Evolutionary conservation across 2,113 vertebrate genomes (phyloP).

Genomic region (Dasypus novemcinctus): DNA sequence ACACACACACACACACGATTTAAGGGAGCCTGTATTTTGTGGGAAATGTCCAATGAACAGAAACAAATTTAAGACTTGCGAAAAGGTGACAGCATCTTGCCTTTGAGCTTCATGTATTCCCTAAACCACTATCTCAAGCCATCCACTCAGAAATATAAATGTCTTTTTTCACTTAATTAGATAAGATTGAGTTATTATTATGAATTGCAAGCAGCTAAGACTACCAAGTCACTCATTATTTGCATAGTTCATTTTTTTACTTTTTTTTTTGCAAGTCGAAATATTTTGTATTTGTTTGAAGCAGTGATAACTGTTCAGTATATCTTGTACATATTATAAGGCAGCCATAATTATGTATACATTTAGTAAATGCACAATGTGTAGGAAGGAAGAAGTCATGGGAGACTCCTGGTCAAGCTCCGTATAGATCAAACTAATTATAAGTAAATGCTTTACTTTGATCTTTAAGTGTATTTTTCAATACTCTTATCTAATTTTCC

Average conservation of each 20-base stretch:
- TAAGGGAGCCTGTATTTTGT: background rate
- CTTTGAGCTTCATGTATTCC: background rate
- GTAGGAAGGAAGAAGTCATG: background rate
- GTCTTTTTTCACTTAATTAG: background rate
- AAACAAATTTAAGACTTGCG: conserved; percentile 15
- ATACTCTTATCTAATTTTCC: conserved; percentile 2
- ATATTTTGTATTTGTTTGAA: conserved; percentile 26
- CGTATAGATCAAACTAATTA: conserved; percentile 56
- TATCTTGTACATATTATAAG: background rate
- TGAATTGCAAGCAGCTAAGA: conserved; percentile 30
- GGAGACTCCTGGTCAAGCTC: background rate
- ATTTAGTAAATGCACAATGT: conserved; percentile 7
- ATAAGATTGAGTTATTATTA: conserved; percentile 11
- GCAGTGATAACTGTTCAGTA: conserved; percentile 18
- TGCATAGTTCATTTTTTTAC: conserved; percentile 33
- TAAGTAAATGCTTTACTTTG: conserved; percentile 50
- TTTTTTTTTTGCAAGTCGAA: conserved; percentile 11
- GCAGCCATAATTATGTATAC: background rate
- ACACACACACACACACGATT: no score
- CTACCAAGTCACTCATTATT: conserved; percentile 3
- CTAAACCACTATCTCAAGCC: background rate
- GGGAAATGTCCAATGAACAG: background rate
- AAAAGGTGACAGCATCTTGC: background rate
- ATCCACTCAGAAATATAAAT: background rate
- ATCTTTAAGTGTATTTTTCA: conserved; percentile 50